Conservation (phyloP, 2,888 invertebrate species). For the Gerris lacustris region DNA sequence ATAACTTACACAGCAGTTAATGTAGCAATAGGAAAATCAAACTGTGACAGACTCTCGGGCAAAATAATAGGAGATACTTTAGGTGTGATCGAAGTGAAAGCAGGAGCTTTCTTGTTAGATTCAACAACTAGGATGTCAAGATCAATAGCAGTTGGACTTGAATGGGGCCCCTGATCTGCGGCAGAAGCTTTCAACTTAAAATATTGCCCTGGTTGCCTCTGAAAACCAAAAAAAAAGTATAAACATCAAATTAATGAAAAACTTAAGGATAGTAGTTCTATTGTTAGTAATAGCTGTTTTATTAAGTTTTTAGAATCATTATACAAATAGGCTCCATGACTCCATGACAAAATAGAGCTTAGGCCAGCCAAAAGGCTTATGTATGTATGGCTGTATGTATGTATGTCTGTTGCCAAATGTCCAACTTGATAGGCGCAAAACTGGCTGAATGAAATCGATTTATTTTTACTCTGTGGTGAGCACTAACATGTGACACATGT, state of each 20-base stretch:
- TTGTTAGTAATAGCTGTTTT: too few species aligned
- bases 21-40: slow-evolving; percentile 53
- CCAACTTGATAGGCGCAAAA: too few species aligned
- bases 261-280: too few species aligned
- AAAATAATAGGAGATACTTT: slow-evolving; percentile 44
- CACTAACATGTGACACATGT: too few species aligned
- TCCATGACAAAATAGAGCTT: too few species aligned
- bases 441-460: too few species aligned
- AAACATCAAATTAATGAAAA: background rate
- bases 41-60: slow-evolving; percentile 62
- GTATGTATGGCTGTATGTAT: too few species aligned
- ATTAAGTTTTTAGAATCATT: too few species aligned
- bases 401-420: too few species aligned
- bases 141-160: slow-evolving; percentile 57
- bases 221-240: slow-evolving; percentile 23
- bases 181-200: slow-evolving; percentile 63
- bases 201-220: slow-evolving; percentile 51
- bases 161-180: slow-evolving; percentile 55
- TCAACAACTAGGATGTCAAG: slow-evolving; percentile 75
- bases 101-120: slow-evolving; percentile 73
- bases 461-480: too few species aligned
- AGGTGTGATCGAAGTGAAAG: slow-evolving; percentile 49
- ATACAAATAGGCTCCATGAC: too few species aligned
- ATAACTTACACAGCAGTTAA: slow-evolving; percentile 54
- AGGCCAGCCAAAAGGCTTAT: too few species aligned